Percentiles rank a stretch among this genome's conserved stretches.
Evolutionary conservation across 1,140 invertebrate species (phyloP).

Genomic region (Potamilus streckersoni): DNA sequence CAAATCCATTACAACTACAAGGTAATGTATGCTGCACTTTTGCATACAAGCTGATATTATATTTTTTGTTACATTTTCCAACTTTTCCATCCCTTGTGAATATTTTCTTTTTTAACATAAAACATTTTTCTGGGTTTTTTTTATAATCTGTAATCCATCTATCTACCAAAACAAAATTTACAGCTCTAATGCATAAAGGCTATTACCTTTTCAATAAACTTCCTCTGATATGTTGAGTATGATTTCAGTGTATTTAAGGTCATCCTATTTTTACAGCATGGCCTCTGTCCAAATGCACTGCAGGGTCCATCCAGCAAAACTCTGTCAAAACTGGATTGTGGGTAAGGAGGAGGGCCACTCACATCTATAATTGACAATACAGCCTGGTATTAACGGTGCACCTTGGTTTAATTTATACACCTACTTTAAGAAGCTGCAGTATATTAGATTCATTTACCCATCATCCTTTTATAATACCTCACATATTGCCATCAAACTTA

Average conservation of each 20-base stretch:
- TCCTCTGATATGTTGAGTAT: conserved; percentile 81
- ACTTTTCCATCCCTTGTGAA: not conserved
- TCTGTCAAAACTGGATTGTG: conserved; percentile 78
- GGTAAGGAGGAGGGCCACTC: conserved; percentile 75
- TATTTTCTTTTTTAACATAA: not conserved
- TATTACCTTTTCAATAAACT: conserved; percentile 78
- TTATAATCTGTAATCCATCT: not conserved
- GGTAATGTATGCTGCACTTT: not conserved
- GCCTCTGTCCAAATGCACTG: conserved; percentile 87
- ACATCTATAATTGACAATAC: conserved; percentile 34
- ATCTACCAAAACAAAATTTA: not conserved
- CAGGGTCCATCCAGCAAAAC: conserved; percentile 90
- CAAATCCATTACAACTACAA: not conserved
- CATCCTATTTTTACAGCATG: conserved; percentile 77
- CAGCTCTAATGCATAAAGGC: conserved; percentile 1
- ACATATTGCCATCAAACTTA: too few species aligned
- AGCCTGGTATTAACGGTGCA: too few species aligned
- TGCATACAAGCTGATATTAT: not conserved
- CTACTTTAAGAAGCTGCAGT: too few species aligned
- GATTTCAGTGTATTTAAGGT: conserved; percentile 76
- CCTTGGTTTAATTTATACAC: too few species aligned
- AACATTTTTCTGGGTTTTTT: not conserved
- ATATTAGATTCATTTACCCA: too few species aligned
- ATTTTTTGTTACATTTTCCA: not conserved
- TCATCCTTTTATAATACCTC: too few species aligned